Percentiles rank a stretch among this genome's conserved stretches.
phyloP scores from a whole-genome alignment of 2,797 vertebrate species.

The Leucoraja ocellata region DNA sequence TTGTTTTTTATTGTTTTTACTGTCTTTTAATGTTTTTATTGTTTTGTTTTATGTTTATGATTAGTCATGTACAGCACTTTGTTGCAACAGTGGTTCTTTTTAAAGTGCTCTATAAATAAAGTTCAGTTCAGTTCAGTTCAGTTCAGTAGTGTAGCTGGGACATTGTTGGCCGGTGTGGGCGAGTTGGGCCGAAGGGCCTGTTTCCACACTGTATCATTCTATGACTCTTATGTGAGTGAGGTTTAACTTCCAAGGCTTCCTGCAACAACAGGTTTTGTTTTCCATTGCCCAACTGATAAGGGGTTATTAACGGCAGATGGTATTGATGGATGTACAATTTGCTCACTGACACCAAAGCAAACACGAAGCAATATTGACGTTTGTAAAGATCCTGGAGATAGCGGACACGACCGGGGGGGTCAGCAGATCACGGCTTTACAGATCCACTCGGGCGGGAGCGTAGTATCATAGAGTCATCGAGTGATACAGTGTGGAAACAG shows the following conservation, averaged over 20 bases:
- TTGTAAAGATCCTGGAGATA: neutral
- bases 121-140: too few species aligned
- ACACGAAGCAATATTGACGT: neutral
- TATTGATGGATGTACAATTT: conserved; percentile 16
- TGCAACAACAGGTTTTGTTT: neutral
- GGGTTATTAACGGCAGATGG: neutral
- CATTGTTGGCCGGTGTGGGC: too few species aligned
- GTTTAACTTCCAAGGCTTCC: neutral
- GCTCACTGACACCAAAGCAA: neutral
- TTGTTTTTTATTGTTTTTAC: too few species aligned
- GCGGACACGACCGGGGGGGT: neutral
- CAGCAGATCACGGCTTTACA: neutral
- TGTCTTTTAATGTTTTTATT: too few species aligned
- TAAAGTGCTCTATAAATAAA: too few species aligned
- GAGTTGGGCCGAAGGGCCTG: too few species aligned
- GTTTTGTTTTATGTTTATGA: too few species aligned
- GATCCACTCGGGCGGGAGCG: neutral
- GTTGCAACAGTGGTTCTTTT: too few species aligned
- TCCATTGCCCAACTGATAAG: conserved; percentile 3
- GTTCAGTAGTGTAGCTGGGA: too few species aligned
- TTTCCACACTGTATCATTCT: too few species aligned
- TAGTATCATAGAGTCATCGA: neutral
- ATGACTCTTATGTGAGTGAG: neutral
- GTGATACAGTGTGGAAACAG: too few species aligned
- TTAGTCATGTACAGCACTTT: too few species aligned